A percentile compares a stretch with the other conserved stretches of the same genome.
phyloP scores from a whole-genome alignment of 2,888 invertebrate species.

The Mantis religiosa region DNA sequence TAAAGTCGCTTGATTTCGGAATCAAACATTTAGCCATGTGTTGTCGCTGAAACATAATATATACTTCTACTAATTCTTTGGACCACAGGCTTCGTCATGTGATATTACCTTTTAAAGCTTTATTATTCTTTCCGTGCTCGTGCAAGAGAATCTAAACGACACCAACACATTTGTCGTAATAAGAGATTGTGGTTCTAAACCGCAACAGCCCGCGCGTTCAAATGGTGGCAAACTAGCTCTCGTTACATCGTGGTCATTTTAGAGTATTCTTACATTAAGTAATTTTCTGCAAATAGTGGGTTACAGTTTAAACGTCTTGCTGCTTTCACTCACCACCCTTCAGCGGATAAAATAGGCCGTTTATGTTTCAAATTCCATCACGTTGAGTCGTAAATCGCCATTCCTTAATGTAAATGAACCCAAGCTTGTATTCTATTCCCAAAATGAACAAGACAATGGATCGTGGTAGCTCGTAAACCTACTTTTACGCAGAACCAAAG shows the following conservation, averaged over 20 bases:
- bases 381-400: not conserved
- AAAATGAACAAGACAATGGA: not conserved
- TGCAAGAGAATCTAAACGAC: not conserved
- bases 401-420: conserved; percentile 2
- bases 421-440: not conserved
- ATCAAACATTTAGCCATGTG: too few relatives aligned
- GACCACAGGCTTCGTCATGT: not conserved
- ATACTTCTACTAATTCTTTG: not conserved
- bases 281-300: too few relatives aligned
- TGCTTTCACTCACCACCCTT: not conserved
- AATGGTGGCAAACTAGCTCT: not conserved
- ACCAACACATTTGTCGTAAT: not conserved
- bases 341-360: not conserved
- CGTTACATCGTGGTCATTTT: not conserved
- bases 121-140: not conserved
- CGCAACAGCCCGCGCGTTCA: not conserved
- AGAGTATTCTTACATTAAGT: too few relatives aligned
- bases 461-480: not conserved
- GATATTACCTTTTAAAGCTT: not conserved
- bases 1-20: too few relatives aligned
- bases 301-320: not conserved
- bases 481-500: not conserved
- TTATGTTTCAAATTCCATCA: conserved; percentile 1
- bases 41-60: not conserved
- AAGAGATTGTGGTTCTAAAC: not conserved